Evolutionary conservation across 2,888 invertebrate species (phyloP), one percentile per base, ranked within the genome.

Genomic region (Lasioglossum figueresi): DNA sequence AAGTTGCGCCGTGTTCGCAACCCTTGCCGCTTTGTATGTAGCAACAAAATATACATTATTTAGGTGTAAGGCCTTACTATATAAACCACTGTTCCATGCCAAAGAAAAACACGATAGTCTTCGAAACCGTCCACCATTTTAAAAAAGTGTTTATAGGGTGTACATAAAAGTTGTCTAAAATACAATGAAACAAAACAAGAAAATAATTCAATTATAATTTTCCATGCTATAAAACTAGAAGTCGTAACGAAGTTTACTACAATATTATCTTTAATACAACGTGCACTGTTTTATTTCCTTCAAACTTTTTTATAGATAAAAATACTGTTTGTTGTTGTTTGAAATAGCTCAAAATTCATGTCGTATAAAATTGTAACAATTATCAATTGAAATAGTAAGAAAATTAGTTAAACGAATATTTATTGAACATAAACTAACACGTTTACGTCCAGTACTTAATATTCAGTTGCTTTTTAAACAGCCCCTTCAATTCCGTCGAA

Each of bases 31-130:
- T n/a, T n/a, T 34, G 34, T 52, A 34, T 23, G 71, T 48, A 23
- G 66, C 52, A 16, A 52, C 73, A 12, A 72, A 76, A 63, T 75
- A 34, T 45, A 48, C 72, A 63, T 72, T 63, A 52, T 80, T 80
- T 59, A 63, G 70, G 45, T 82, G 5, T 19, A 71, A 48, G 70
- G 14, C 14, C 31, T 79, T 66, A 63, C 52, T 82, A 43, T 31
- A 4, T 43, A 43, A 72, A 79, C 43, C 37, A n/a, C 31, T 19
- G 23, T n/a, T 16, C 12, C 16, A 23, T 70, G 12, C 19, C 31
- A 48, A 4, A 63, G 16, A 52, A 48, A 73, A 45, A 52, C 3
- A 14, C 27, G 48, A 23, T 12, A 74, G 43, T n/a, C 16, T n/a
- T 56, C 12, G 56, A 12, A n/a, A 56, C n/a, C 2, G 48, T 19